Conservation (phyloP, 2,113 vertebrate genomes). For the Boleophthalmus pectinirostris region DNA sequence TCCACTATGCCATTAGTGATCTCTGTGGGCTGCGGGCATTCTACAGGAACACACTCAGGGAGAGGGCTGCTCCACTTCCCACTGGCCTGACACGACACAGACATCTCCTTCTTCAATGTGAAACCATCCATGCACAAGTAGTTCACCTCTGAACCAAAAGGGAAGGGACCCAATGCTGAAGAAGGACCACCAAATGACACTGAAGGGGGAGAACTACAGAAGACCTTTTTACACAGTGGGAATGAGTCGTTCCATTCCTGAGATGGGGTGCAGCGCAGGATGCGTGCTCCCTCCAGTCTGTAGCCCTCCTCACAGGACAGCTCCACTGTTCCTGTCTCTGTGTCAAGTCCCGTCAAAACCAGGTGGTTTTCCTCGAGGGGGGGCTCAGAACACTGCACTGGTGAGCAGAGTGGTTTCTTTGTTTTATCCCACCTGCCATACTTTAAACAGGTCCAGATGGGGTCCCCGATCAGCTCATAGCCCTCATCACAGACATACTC, state of each 20-base stretch:
- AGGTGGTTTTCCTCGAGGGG: constrained; percentile 89
- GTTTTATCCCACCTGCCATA: constrained; percentile 89
- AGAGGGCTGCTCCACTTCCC: constrained; percentile 87
- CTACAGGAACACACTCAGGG: constrained; percentile 91
- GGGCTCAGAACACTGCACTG: constrained; percentile 89
- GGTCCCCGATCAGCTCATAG: constrained; percentile 87
- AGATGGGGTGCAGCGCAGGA: constrained; percentile 85
- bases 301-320: constrained; percentile 92
- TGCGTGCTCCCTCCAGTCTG: constrained; percentile 81
- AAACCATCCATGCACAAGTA: constrained; percentile 93
- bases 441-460: constrained; percentile 89
- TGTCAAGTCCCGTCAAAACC: constrained; percentile 81
- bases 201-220: constrained; percentile 84
- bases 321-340: constrained; percentile 82
- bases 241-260: constrained; percentile 95
- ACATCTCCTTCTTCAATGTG: constrained; percentile 78
- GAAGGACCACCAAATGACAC: constrained; percentile 85
- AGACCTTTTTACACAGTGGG: constrained; percentile 86
- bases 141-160: constrained; percentile 81
- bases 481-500: constrained; percentile 91
- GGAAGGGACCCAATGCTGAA: constrained; percentile 65
- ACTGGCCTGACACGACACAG: constrained; percentile 81
- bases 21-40: constrained; percentile 93
- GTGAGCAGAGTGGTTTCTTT: constrained; percentile 82
- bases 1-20: constrained; percentile 90